Base-by-base conservation (phyloP, 2,797 vertebrate species). In the Eremophila alpestris region DNA sequence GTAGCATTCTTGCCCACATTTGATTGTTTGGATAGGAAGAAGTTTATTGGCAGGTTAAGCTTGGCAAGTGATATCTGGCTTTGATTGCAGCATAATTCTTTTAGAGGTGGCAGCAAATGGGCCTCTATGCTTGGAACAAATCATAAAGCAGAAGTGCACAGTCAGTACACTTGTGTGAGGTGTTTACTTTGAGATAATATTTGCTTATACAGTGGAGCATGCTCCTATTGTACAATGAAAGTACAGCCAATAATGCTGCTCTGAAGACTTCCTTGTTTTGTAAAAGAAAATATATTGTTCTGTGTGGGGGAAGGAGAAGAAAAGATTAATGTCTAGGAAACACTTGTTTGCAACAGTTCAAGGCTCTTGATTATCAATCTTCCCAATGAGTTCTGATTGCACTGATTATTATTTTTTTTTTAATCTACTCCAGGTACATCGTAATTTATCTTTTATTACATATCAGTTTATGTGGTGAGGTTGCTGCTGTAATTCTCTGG, bases 161-260 rank as follows among this genome's bases (percentile, higher is more conserved):
- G 60, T 58, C 73, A 63, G 62, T 82, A 48, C 54, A 7, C 89
- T 89, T 85, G 38, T 84, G 36, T 67, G 86, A 83, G 49, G 15
- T 91, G 32, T 93, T 96, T 93, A 71, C 89, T 92, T 92, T 87
- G 74, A 45, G 78, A 64, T 88, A 95, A 83, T 95, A 83, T 92
- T 92, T 93, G 58, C 80, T 82, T 89, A 54, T 15, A 81, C 29
- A 49, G 30, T 80, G 70, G 49, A 65, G 7, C 43, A 40, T 7
- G 9, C 17, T 83, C 16, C 58, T 83, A 10, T 81, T 90, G n/a
- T 78, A 71, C 0, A 1, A 36, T 30, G 55, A 41, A 94, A 89
- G 26, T 55, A 29, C 52, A 40, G 32, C 36, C 24, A 79, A 16
- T 94, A 87, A 62, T 63, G 38, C 23, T 89, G n/a, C 77, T 73